Evolutionary conservation across 2,888 invertebrate genomes (phyloP), one percentile per base, ranked within the genome.

Genomic region (Tinea semifulvella): DNA sequence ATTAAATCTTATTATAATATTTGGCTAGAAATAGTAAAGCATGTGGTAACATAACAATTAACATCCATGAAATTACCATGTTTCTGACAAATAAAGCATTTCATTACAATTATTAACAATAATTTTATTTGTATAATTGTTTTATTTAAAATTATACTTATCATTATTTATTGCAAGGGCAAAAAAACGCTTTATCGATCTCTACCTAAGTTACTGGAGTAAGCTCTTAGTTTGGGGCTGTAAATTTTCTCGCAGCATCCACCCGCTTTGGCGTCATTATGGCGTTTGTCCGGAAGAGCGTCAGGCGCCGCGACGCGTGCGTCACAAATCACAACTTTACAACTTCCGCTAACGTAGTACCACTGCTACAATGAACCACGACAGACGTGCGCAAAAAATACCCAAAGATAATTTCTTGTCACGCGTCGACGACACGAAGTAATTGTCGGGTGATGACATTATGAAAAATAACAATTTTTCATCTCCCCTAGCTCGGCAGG

Each of bases 241-340:
- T 18, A 44, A 20, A 44, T 22, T 46, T 49, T 45, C 47, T 42
- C 48, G 40, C 46, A 31, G 3, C 40, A 36, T 28, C 31, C 19
- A 28, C 31, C 40, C 18, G 46, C 36, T 42, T 25, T 56, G 54
- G 56, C 63, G 69, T 74, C 76, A 79, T 79, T 79, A 77, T 65
- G 70, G 69, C 64, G 52, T 57, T 54, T 58, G 50, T 51, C 56
- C 71, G 80, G 81, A 81, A 74, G 70, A 65, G 63, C 68, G 74
- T 65, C 74, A 69, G 74, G 66, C 74, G 76, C 58, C 70, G 69
- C 71, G 74, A 71, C 81, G 81, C 77, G 81, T 79, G 81, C 80
- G 70, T 81, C 74, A 75, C 82, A 81, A 82, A 82, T 82, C 80
- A 77, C 79, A 77, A 75, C 79, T 80, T 80, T 81, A 82, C 82